Conservation (phyloP, 2,113 vertebrate genomes). For the Chloroceryle aenea region DNA sequence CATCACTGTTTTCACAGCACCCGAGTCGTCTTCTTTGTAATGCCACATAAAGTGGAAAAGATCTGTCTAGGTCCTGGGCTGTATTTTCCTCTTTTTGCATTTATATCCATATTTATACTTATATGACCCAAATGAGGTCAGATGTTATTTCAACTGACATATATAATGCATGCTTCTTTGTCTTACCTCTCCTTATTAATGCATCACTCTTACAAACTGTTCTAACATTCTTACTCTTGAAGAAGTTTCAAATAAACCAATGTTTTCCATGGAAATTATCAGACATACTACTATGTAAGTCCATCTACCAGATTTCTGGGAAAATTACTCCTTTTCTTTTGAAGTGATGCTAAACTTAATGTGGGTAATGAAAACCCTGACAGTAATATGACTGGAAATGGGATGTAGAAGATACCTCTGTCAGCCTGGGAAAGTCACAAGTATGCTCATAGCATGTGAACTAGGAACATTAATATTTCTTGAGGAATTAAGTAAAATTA, state of each 20-base stretch:
- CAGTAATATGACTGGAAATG: neutral
- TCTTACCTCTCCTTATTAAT: neutral
- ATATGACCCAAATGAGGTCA: neutral
- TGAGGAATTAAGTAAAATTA: neutral
- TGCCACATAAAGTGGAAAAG: neutral
- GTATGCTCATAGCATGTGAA: fast-evolving
- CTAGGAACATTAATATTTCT: neutral
- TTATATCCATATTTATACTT: neutral
- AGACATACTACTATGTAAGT: neutral
- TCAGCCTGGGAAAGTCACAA: neutral
- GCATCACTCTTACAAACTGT: neutral
- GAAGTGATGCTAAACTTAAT: neutral
- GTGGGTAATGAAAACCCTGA: neutral
- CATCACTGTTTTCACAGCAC: neutral
- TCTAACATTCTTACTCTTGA: neutral
- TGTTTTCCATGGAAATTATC: neutral
- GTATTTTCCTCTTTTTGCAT: neutral
- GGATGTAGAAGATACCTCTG: neutral
- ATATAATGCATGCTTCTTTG: fast-evolving
- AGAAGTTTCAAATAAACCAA: neutral
- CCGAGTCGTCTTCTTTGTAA: neutral
- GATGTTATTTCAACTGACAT: neutral
- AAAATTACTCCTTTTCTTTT: neutral
- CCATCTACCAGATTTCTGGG: neutral
- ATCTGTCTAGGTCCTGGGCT: neutral